Base-by-base conservation (phyloP, 2,113 vertebrate species). In the Dromiciops gliroides region DNA sequence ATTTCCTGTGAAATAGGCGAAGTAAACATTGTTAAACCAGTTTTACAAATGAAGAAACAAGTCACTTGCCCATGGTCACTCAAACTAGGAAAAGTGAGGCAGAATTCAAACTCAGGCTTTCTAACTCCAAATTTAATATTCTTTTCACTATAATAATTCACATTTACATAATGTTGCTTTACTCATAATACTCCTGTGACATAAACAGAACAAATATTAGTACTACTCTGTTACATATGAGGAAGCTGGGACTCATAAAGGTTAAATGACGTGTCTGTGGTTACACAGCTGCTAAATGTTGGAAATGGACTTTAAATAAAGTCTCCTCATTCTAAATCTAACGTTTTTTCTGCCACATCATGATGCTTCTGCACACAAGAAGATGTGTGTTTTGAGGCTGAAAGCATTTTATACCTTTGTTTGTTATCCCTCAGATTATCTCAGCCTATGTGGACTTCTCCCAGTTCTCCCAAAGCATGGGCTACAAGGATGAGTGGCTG, bases 381-480 rank as follows among this genome's bases (percentile, higher is more conserved):
- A 37, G 47, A 48, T 22, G 48, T 26, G 47, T 92, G 52, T 56
- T 26, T 60, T 60, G 31, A 44, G 48, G 28, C 11, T 12, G 44
- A 23, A n/a, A 89, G 37, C 50, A 23, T 60, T 94, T 89, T 91
- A 19, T 3, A 44, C 75, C 89, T 19, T 0, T 94, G 48, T 52
- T 91, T 95, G 50, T 52, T 90, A 14, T 24, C 50, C 95, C 8
- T 3, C 96, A 96, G 96, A 75, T 95, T 48, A 92, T 97, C 93
- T 96, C 93, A 48, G 90, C 95, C 44, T 97, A 97, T 3, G 91
- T 97, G 95, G 97, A 95, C n/a, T 90, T 97, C 50, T 97, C 96
- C 51, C 96, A 94, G 47, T 96, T 94, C 93, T 96, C 95, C 49
- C 97, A 97, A 89, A 96, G 47, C 14, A 25, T 89, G 48, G 95